These are phyloP conservation scores for Typhlomys cinereus DNA, from an alignment of 2,113 vertebrate genomes.

Conservation along the genomic window DNA sequence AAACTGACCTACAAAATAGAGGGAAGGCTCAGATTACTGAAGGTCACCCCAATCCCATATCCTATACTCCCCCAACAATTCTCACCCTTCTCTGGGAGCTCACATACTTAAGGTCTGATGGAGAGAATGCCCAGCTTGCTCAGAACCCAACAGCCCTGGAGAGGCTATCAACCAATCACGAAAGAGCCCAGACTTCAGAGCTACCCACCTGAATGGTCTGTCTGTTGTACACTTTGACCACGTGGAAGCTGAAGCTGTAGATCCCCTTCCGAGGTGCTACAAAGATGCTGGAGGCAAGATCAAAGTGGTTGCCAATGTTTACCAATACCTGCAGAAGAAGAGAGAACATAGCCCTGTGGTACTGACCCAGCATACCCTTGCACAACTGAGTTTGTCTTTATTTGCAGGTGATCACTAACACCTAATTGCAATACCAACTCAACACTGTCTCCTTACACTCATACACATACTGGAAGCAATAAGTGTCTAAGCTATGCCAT, in stretches of 20 bases:
- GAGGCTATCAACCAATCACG: neutral
- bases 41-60: neutral
- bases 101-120: neutral
- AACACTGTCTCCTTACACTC: neutral
- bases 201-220: conserved; percentile 99
- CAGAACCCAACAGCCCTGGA: fast-evolving
- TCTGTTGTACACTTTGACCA: conserved; percentile 99
- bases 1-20: conserved; percentile 93
- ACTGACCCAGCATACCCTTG: neutral
- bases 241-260: conserved; percentile 99
- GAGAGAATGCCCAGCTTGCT: too few species aligned
- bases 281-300: conserved; percentile 98
- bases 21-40: conserved; percentile 44
- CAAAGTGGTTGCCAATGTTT: conserved; percentile 99
- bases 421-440: fast-evolving
- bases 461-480: neutral
- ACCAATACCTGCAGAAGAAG: conserved; percentile 94
- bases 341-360: neutral
- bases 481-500: neutral
- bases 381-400: fast-evolving
- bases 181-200: neutral
- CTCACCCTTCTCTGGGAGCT: neutral
- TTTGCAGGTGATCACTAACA: neutral
- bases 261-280: conserved; percentile 97
- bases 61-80: too few species aligned